phyloP scores from a whole-genome alignment of 2,888 invertebrate species.

The Epistrophe eligans region DNA sequence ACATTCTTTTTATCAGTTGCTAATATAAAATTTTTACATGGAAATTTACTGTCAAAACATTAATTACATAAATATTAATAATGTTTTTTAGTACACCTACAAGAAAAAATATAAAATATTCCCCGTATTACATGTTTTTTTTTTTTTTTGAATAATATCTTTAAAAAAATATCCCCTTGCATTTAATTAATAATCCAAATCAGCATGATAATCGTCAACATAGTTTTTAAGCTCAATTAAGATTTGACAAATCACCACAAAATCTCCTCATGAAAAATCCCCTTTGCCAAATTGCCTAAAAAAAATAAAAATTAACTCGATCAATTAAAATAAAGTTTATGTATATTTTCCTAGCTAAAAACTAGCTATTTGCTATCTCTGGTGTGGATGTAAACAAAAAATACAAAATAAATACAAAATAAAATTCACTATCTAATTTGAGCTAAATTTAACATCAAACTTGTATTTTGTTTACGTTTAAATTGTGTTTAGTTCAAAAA shows the following conservation, averaged over 20 bases:
- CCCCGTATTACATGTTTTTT: neutral
- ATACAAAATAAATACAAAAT: conserved; percentile 14
- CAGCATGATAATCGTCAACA: conserved; percentile 40
- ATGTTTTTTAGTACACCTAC: neutral
- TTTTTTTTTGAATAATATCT: neutral
- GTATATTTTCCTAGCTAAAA: conserved; percentile 26
- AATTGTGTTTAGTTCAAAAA: neutral
- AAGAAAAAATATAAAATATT: too few species aligned
- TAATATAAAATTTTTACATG: conserved; percentile 1
- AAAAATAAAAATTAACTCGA: neutral
- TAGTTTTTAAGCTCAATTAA: conserved; percentile 51
- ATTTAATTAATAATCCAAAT: conserved; percentile 9
- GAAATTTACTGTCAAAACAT: conserved; percentile 7
- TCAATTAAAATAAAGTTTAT: conserved; percentile 19
- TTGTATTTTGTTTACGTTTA: conserved; percentile 67
- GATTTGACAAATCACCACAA: conserved; percentile 55
- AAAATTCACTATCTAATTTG: conserved; percentile 61
- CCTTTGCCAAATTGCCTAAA: neutral
- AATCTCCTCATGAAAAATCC: neutral
- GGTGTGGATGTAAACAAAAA: conserved; percentile 15
- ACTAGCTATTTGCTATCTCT: neutral
- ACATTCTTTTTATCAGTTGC: neutral
- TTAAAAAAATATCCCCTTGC: conserved; percentile 10
- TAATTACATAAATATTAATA: too few species aligned
- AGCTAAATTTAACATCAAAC: conserved; percentile 68